These are phyloP conservation scores for Hirudinaria manillensis DNA, from an alignment of 2,888 invertebrate genomes.

Conservation along the genomic window DNA sequence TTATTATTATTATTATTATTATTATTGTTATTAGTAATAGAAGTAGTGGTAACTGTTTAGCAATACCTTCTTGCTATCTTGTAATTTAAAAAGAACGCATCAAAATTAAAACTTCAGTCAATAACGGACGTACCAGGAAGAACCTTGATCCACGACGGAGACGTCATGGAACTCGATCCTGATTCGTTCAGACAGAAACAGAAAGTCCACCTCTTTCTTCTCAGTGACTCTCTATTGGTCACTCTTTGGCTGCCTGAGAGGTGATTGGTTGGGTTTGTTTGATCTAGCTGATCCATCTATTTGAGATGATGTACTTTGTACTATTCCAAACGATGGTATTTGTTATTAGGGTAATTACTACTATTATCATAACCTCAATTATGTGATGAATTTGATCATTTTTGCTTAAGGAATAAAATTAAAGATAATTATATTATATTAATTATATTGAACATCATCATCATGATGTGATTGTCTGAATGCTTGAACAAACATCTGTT, in stretches of 20 bases:
- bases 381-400: background rate
- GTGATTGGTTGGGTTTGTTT: constrained; percentile 36
- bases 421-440: background rate
- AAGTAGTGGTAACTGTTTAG: too few relatives aligned
- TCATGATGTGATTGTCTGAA: too few relatives aligned
- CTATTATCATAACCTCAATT: background rate
- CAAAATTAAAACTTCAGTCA: background rate
- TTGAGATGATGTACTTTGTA: background rate
- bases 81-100: background rate
- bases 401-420: background rate
- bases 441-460: background rate
- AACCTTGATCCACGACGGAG: constrained; percentile 80
- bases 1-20: too few relatives aligned
- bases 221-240: constrained; percentile 84
- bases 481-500: too few relatives aligned
- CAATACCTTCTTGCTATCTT: background rate
- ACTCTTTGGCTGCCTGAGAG: constrained; percentile 60
- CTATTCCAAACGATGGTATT: background rate
- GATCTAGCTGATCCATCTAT: background rate
- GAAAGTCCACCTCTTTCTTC: constrained; percentile 81
- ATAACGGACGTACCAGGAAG: constrained; percentile 71
- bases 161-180: constrained; percentile 79
- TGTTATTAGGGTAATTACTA: too few relatives aligned
- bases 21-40: too few relatives aligned
- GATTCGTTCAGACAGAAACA: constrained; percentile 70